Evolutionary conservation across 1,140 invertebrate species (phyloP).

Genomic region (Lordiphosa collinella): DNA sequence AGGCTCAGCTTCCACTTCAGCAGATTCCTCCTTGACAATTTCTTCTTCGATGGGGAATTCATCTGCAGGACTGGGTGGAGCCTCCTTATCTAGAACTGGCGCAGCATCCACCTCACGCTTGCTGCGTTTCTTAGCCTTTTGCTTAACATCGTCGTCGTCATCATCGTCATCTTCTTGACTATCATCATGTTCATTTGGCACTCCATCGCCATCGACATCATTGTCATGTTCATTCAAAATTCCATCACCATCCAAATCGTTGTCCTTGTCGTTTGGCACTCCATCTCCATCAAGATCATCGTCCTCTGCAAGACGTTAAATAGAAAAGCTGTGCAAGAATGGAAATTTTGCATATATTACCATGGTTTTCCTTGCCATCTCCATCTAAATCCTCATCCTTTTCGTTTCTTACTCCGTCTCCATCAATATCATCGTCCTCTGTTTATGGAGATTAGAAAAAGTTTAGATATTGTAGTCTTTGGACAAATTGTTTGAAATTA

Average conservation of each 20-base stretch:
- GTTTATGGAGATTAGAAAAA: not conserved
- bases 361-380: constrained; percentile 65
- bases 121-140: constrained; percentile 53
- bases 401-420: constrained; percentile 62
- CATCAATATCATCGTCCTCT: constrained; percentile 58
- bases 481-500: too few species aligned
- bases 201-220: constrained; percentile 79
- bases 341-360: not conserved
- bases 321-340: not conserved
- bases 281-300: constrained; percentile 78
- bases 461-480: too few species aligned
- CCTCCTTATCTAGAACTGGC: constrained; percentile 41
- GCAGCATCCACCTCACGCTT: constrained; percentile 79
- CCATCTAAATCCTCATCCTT: constrained; percentile 54
- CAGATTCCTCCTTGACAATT: constrained; percentile 54
- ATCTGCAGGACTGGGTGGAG: constrained; percentile 75
- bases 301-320: constrained; percentile 27
- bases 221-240: constrained; percentile 73
- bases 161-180: constrained; percentile 55
- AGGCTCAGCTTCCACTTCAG: constrained; percentile 26
- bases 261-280: constrained; percentile 64
- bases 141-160: constrained; percentile 50
- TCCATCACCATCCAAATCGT: constrained; percentile 67
- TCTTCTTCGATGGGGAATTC: constrained; percentile 66
- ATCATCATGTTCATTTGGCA: constrained; percentile 62